Evolutionary conservation across 2,888 invertebrate genomes (phyloP).

Genomic region (Ethmia dodecea): DNA sequence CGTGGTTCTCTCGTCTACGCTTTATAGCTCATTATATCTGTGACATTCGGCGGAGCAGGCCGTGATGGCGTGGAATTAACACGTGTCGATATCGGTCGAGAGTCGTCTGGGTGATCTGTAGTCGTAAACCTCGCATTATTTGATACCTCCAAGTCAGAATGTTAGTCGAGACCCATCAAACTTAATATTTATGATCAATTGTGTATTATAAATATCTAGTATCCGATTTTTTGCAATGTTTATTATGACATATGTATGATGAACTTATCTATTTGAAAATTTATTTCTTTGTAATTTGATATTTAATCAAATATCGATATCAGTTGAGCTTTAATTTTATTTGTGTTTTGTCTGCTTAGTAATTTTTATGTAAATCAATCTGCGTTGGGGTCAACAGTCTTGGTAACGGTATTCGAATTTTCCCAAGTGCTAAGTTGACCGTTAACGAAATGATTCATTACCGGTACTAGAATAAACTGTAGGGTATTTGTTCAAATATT

Average conservation of each 20-base stretch:
- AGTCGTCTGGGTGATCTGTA: not conserved
- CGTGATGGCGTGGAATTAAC: slow-evolving; percentile 46
- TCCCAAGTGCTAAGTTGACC: slow-evolving; percentile 58
- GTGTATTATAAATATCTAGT: too few relatives aligned
- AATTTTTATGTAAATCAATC: slow-evolving; percentile 56
- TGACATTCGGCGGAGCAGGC: slow-evolving; percentile 33
- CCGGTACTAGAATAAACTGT: slow-evolving; percentile 65
- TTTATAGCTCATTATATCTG: slow-evolving; percentile 28
- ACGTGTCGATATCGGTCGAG: slow-evolving; percentile 20
- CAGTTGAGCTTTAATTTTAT: slow-evolving; percentile 10
- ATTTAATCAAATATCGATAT: slow-evolving; percentile 1
- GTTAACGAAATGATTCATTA: slow-evolving; percentile 74
- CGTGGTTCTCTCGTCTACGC: too few relatives aligned
- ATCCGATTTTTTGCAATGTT: too few relatives aligned
- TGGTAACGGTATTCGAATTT: slow-evolving; percentile 49
- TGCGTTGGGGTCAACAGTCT: slow-evolving; percentile 44
- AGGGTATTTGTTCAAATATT: slow-evolving; percentile 71
- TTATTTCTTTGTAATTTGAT: too few relatives aligned
- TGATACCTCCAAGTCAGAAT: slow-evolving; percentile 1
- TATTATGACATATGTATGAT: too few relatives aligned
- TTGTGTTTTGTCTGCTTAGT: slow-evolving; percentile 34
- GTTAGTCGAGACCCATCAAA: slow-evolving; percentile 1
- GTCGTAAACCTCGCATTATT: too few relatives aligned
- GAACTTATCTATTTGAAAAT: too few relatives aligned
- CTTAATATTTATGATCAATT: too few relatives aligned